phyloP scores from a whole-genome alignment of 2,113 vertebrate genomes.

The Bombycilla garrulus region DNA sequence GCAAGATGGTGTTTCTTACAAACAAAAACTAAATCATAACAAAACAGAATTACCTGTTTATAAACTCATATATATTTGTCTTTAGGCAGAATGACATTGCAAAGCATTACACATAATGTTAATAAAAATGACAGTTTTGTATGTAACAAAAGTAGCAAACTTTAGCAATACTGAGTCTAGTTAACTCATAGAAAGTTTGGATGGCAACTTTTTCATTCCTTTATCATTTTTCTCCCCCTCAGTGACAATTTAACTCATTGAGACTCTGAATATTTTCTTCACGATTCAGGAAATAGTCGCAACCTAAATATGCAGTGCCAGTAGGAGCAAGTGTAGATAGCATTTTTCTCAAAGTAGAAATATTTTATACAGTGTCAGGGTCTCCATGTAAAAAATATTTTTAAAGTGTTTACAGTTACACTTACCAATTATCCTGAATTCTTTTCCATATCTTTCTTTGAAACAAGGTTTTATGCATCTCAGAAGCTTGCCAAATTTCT shows the following conservation, averaged over 20 bases:
- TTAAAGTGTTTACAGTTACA: rapidly evolving
- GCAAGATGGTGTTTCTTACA: conserved; percentile 45
- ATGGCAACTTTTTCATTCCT: background rate
- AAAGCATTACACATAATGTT: background rate
- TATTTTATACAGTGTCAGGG: background rate
- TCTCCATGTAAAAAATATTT: background rate
- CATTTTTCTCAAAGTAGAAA: background rate
- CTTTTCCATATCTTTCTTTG: background rate
- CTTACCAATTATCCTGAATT: background rate
- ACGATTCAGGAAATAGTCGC: background rate
- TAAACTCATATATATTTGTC: conserved; percentile 49
- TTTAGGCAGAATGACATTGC: conserved; percentile 47
- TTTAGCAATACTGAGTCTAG: background rate
- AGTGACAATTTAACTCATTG: background rate
- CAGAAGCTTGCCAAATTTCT: background rate
- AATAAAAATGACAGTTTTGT: conserved; percentile 31
- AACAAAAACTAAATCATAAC: conserved; percentile 55
- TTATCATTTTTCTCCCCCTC: background rate
- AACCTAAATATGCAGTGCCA: background rate
- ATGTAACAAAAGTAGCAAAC: background rate
- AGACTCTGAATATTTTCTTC: background rate
- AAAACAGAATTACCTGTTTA: conserved; percentile 52
- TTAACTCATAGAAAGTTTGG: background rate
- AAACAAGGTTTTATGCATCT: background rate
- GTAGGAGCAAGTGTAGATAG: background rate